Evolutionary conservation across 2,888 invertebrate genomes (phyloP).

Genomic region (Meghimatium bilineatum): DNA sequence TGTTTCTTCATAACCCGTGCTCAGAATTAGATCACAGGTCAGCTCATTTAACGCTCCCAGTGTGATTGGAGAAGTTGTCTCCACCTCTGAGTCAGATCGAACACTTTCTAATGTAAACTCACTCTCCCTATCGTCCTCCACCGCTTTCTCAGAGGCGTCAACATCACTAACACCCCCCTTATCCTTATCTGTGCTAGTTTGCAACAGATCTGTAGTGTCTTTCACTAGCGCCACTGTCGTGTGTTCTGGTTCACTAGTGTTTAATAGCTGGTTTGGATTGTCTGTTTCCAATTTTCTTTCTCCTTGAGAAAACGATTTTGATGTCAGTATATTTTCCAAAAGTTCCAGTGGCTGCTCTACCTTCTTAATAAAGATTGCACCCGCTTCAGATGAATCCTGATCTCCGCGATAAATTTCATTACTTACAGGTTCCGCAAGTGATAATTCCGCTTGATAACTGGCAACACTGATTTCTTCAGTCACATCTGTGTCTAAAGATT

Average conservation of each 20-base stretch:
- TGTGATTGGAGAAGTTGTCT: constrained; percentile 4
- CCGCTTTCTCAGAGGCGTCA: background rate
- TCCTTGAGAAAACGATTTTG: background rate
- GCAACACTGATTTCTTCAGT: background rate
- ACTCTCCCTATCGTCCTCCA: background rate
- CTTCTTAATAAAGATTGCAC: background rate
- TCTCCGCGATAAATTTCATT: background rate
- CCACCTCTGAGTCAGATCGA: background rate
- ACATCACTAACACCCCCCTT: background rate
- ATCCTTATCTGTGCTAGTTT: background rate
- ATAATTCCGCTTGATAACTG: background rate
- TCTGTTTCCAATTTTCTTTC: background rate
- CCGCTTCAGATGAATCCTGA: background rate
- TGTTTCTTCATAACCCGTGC: constrained; percentile 41
- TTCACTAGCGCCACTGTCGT: background rate
- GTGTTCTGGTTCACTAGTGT: background rate
- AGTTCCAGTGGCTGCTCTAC: background rate
- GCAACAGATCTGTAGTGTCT: background rate
- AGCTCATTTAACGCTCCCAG: constrained; percentile 5
- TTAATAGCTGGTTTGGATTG: background rate
- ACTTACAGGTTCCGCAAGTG: background rate
- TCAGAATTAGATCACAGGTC: constrained; percentile 41
- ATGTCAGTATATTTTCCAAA: background rate
- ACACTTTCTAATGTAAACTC: background rate
- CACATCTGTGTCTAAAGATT: background rate